A percentile compares a stretch with the other conserved stretches of the same genome.
Evolutionary conservation across 2,888 invertebrate genomes (phyloP).

Genomic region (Brenthis daphne): DNA sequence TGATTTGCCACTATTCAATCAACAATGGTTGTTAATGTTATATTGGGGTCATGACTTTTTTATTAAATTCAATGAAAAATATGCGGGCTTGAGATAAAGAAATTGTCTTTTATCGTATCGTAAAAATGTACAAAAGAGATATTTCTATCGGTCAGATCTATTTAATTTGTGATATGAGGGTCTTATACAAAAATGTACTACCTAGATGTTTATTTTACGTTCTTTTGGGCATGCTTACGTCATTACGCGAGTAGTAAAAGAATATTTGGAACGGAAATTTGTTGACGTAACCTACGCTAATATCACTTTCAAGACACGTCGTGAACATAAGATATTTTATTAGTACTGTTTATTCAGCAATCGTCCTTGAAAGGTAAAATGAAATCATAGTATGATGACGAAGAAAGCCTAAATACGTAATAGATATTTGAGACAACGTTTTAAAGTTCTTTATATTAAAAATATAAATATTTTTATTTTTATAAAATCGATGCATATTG

Average conservation of each 20-base stretch:
- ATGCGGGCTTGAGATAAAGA: slow-evolving; percentile 60
- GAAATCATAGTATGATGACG: too few species aligned
- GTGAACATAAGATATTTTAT: slow-evolving; percentile 6
- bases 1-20: slow-evolving; percentile 60
- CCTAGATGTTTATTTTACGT: not conserved
- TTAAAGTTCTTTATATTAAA: not conserved
- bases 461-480: too few species aligned
- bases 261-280: slow-evolving; percentile 23
- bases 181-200: not conserved
- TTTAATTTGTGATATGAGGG: slow-evolving; percentile 1
- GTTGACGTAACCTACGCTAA: slow-evolving; percentile 23
- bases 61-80: slow-evolving; percentile 64
- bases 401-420: not conserved
- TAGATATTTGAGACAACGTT: not conserved
- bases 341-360: slow-evolving; percentile 1
- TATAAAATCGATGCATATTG: too few species aligned
- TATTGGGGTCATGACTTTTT: slow-evolving; percentile 66
- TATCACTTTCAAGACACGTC: slow-evolving; percentile 18
- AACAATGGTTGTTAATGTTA: slow-evolving; percentile 58
- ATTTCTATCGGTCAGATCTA: not conserved
- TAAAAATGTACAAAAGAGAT: not conserved
- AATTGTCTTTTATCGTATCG: slow-evolving; percentile 11
- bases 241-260: slow-evolving; percentile 3
- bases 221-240: slow-evolving; percentile 16
- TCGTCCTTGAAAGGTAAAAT: not conserved